phyloP scores from a whole-genome alignment of 2,797 vertebrate species.

The Scomberomorus guttatus region DNA sequence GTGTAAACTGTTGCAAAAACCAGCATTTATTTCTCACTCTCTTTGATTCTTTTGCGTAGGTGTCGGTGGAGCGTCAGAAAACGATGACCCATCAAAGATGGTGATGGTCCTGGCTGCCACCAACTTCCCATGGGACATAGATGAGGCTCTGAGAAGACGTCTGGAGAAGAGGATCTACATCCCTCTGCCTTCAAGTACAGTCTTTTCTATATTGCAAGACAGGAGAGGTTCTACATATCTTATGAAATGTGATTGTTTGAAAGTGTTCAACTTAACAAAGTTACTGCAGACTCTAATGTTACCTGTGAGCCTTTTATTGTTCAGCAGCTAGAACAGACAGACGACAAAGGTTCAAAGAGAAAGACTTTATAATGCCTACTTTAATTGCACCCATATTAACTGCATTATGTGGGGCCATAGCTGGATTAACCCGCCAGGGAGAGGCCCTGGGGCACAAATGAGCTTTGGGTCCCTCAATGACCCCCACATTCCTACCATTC shows the following conservation, averaged over 20 bases:
- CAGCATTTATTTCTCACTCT: not conserved
- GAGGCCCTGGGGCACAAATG: not conserved
- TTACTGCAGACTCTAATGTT: not conserved
- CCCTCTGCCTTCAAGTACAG: conserved; percentile 94
- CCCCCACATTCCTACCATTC: conserved; percentile 30
- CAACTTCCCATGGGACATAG: conserved; percentile 99
- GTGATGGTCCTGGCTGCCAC: conserved; percentile 99
- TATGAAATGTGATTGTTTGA: not conserved
- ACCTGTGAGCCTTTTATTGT: not conserved
- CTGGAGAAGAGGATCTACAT: conserved; percentile 99
- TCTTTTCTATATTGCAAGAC: not conserved
- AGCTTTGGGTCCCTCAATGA: not conserved
- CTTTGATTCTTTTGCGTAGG: conserved; percentile 79
- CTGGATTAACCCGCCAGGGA: not conserved
- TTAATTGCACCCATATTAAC: not conserved
- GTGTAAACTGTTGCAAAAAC: not conserved
- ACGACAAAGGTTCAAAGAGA: not conserved
- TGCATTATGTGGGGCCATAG: not conserved
- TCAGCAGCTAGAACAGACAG: not conserved
- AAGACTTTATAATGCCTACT: not conserved
- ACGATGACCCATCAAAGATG: conserved; percentile 98
- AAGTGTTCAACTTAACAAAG: not conserved
- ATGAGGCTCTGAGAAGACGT: conserved; percentile 95
- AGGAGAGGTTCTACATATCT: too few relatives aligned
- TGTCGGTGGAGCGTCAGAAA: conserved; percentile 94